Evolutionary conservation across 2,888 invertebrate genomes (phyloP), one percentile per base, ranked within the genome.

Genomic region (Aporophyla lueneburgensis): DNA sequence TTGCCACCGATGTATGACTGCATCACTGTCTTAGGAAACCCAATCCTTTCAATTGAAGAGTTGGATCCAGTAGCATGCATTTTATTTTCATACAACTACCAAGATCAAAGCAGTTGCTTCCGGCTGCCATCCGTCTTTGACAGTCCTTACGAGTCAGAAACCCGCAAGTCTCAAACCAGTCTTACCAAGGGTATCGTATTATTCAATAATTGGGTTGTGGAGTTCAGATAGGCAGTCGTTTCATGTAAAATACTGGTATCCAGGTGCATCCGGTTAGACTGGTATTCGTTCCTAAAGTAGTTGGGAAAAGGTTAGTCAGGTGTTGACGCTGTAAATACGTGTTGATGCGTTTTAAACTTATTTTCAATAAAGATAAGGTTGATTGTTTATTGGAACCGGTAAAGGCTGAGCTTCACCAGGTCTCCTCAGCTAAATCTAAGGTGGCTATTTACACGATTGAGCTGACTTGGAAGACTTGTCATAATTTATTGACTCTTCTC

Each of bases 351-450:
- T 19, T 59, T 19, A 4, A 59, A 16, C 19, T 27, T 51, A 27
- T 58, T 43, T n/a, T 24, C 6, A 56, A 33, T 53, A 6, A 24
- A 0, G 5, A 46, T 21, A 24, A 2, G 9, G 5, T 27, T 51
- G 4, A 43, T 73, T 54, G 10, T 62, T 33, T 5, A 56, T 21
- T 71, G n/a, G 24, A 24, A 46, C 9, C 9, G 14, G 16, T 40
- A 63, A 33, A 24, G 46, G 33, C 14, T 54, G 5, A 27, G 33
- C 53, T 81, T 65, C 27, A 56, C 40, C 46, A 65, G 76, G 14
- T 59, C 43, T 54, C 0, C 12, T 54, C 9, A n/a, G 49, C 10
- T 40, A 7, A 21, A 54, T 19, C 54, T 62, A 24, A 51, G 10
- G 21, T 14, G 7, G 6, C 59, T 51, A 14, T 24, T 51, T 3